phyloP scores from a whole-genome alignment of 2,797 vertebrate genomes.

The Coranthus polyacanthus region DNA sequence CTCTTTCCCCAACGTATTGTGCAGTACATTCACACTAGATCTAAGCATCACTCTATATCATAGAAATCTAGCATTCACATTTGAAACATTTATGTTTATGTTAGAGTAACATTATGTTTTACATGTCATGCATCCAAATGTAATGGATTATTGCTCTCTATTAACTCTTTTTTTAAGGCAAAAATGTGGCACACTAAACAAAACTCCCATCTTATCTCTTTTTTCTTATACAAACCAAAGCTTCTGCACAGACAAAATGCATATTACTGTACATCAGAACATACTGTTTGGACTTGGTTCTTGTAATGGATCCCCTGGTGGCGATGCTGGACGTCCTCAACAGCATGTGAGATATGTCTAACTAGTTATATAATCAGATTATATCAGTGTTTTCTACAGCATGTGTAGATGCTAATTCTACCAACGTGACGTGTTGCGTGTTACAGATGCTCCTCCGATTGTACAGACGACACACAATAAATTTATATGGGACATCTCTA shows the following conservation, averaged over 20 bases:
- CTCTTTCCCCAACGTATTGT: slow-evolving; percentile 20
- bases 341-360: too few species aligned
- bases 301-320: too few species aligned
- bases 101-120: slow-evolving; percentile 2
- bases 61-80: slow-evolving; percentile 13
- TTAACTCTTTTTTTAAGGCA: not conserved
- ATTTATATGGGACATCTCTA: too few species aligned
- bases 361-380: not conserved
- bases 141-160: not conserved
- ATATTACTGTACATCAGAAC: not conserved
- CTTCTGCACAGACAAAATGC: not conserved
- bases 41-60: slow-evolving; percentile 14
- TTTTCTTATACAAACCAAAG: not conserved
- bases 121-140: slow-evolving; percentile 4
- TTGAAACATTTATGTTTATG: slow-evolving; percentile 5
- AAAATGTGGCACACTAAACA: not conserved
- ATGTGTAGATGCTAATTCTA: not conserved
- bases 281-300: not conserved
- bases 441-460: not conserved
- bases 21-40: slow-evolving; percentile 30
- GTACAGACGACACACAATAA: too few species aligned
- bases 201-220: not conserved
- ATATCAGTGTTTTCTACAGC: too few species aligned
- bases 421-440: not conserved
- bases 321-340: not conserved